Percentiles rank a stretch among this genome's conserved stretches.
These are phyloP conservation scores for Antennarius striatus DNA, from an alignment of 2,113 vertebrate species.

Conservation along the genomic window DNA sequence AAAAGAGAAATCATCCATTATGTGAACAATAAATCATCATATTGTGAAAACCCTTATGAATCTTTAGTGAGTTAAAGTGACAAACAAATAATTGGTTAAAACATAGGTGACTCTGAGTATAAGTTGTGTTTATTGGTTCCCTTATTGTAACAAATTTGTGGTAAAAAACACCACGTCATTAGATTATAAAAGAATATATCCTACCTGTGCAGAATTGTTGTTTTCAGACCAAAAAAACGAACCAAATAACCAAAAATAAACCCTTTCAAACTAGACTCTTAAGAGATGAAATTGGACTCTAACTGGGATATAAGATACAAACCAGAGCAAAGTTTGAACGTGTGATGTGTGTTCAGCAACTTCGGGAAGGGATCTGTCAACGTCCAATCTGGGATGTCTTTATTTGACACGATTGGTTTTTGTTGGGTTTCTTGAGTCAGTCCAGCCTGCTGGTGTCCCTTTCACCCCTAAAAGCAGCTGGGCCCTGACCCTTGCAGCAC, in stretches of 20 bases:
- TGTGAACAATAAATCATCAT: neutral
- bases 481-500: conserved; percentile 93
- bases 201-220: conserved; percentile 80
- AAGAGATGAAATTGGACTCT: conserved; percentile 56
- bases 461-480: conserved; percentile 93
- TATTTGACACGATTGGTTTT: conserved; percentile 79
- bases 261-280: conserved; percentile 41
- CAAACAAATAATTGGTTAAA: neutral
- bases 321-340: conserved; percentile 68
- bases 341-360: conserved; percentile 78
- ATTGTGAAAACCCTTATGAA: neutral
- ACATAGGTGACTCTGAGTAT: neutral
- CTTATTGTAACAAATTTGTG: conserved; percentile 7
- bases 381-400: conserved; percentile 80
- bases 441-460: conserved; percentile 91
- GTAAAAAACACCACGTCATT: conserved; percentile 23
- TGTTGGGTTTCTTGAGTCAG: conserved; percentile 90
- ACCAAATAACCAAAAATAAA: conserved; percentile 11
- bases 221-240: conserved; percentile 60
- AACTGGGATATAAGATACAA: conserved; percentile 70
- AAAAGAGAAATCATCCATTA: conserved; percentile 8
- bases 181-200: conserved; percentile 63
- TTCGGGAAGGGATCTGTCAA: conserved; percentile 73
- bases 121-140: neutral
- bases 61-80: neutral